These are phyloP conservation scores for Aerospiza tachiro DNA, from an alignment of 2,797 vertebrate species.

Conservation along the genomic window DNA sequence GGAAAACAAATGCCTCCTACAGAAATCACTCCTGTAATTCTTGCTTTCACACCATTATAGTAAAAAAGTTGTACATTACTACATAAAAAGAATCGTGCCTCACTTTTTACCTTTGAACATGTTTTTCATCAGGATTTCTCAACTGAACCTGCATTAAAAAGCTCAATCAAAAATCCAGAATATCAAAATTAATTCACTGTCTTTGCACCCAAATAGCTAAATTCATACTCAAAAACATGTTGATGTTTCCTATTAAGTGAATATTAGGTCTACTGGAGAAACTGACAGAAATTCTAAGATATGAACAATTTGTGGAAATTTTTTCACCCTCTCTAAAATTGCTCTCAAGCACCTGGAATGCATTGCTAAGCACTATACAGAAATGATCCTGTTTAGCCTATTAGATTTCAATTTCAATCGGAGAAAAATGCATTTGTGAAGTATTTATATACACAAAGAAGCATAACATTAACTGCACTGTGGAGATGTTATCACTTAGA, in stretches of 20 bases:
- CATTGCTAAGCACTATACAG: background rate
- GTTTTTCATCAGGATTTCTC: background rate
- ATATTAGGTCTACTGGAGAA: background rate
- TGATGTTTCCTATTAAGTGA: background rate
- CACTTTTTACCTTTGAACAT: background rate
- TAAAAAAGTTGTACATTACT: background rate
- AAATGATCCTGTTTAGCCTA: slow-evolving; percentile 1
- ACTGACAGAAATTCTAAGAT: background rate
- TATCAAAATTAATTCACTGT: background rate
- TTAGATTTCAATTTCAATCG: slow-evolving; percentile 38
- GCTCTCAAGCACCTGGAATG: slow-evolving; percentile 14
- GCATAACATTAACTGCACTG: slow-evolving; percentile 4
- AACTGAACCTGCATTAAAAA: background rate
- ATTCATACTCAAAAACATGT: background rate
- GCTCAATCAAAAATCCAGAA: background rate
- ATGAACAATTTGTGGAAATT: background rate
- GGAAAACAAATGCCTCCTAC: background rate
- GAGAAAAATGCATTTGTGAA: slow-evolving; percentile 51
- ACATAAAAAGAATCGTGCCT: background rate
- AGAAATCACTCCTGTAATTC: background rate
- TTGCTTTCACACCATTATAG: background rate
- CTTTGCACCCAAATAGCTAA: background rate
- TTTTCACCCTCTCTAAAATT: background rate
- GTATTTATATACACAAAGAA: slow-evolving; percentile 16
- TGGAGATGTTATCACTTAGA: slow-evolving; percentile 24